Percentiles rank a stretch among this genome's conserved stretches.
phyloP scores from a whole-genome alignment of 1,140 invertebrate genomes.

The Diabrotica undecimpunctata region DNA sequence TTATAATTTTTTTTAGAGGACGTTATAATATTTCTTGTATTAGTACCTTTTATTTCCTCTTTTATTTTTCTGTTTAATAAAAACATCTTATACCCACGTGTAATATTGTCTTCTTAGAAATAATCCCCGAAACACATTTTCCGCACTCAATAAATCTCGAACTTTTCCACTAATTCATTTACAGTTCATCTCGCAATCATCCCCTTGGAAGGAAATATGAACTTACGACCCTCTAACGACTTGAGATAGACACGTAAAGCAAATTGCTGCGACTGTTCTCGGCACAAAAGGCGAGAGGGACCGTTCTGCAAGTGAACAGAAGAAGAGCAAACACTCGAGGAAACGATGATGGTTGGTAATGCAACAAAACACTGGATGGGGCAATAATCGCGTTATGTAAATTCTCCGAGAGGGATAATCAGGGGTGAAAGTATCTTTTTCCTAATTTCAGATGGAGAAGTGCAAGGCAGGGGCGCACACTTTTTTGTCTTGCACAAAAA shows the following conservation, averaged over 20 bases:
- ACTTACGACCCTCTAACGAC: too few relatives aligned
- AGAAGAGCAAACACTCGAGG: constrained; percentile 11
- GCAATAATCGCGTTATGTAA: constrained; percentile 19
- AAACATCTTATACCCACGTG: too few relatives aligned
- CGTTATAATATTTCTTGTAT: too few relatives aligned
- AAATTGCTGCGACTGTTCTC: background rate
- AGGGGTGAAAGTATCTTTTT: constrained; percentile 11
- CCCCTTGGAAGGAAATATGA: too few relatives aligned
- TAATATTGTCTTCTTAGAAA: too few relatives aligned
- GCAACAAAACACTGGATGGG: constrained; percentile 15
- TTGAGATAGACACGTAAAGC: background rate
- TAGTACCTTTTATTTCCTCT: too few relatives aligned
- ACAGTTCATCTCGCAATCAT: background rate
- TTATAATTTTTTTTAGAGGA: too few relatives aligned
- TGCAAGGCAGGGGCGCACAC: too few relatives aligned
- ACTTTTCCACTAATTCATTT: background rate
- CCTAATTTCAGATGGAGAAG: background rate
- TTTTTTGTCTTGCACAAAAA: too few relatives aligned
- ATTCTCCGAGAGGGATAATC: constrained; percentile 10
- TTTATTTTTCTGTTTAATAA: too few relatives aligned
- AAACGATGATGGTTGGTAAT: constrained; percentile 16
- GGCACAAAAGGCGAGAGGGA: background rate
- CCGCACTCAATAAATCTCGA: too few relatives aligned
- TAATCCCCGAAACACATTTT: too few relatives aligned
- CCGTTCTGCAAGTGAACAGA: background rate